These are phyloP conservation scores for Bufo gargarizans DNA, from an alignment of 2,113 vertebrate genomes.

Conservation along the genomic window DNA sequence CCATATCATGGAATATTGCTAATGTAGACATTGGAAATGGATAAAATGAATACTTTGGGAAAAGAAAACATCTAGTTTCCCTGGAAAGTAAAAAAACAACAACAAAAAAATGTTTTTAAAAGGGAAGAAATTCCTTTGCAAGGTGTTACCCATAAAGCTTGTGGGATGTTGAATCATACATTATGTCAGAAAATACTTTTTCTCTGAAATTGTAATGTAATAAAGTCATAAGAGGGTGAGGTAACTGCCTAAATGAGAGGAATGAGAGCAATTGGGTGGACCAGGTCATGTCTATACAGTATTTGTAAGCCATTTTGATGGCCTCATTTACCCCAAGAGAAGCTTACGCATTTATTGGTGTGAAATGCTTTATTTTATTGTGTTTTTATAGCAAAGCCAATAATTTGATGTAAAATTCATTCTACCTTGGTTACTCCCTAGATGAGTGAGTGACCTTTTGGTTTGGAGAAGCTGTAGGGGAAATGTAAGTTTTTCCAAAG, in stretches of 20 bases:
- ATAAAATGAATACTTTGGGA: slow-evolving; percentile 13
- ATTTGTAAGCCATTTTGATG: background rate
- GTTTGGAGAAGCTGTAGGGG: background rate
- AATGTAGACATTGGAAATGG: slow-evolving; percentile 10
- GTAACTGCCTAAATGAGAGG: slow-evolving; percentile 11
- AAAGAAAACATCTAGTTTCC: slow-evolving; percentile 26
- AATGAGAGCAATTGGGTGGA: slow-evolving; percentile 13
- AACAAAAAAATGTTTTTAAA: slow-evolving; percentile 18
- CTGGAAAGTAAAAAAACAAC: slow-evolving; percentile 24
- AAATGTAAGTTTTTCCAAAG: background rate
- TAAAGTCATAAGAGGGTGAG: slow-evolving; percentile 32
- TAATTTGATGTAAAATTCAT: background rate
- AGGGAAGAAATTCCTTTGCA: slow-evolving; percentile 35
- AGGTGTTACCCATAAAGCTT: slow-evolving; percentile 46
- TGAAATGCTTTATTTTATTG: background rate
- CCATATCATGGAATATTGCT: slow-evolving; percentile 32
- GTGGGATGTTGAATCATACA: slow-evolving; percentile 41
- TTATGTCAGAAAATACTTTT: slow-evolving; percentile 50
- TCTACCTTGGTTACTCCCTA: background rate
- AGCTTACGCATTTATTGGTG: background rate
- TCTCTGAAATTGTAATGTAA: slow-evolving; percentile 25
- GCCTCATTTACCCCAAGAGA: background rate
- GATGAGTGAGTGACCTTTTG: background rate
- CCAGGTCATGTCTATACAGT: background rate
- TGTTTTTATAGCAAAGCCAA: background rate